Evolutionary conservation across 2,888 invertebrate genomes (phyloP).

Genomic region (Caenorhabditis doughertyi): DNA sequence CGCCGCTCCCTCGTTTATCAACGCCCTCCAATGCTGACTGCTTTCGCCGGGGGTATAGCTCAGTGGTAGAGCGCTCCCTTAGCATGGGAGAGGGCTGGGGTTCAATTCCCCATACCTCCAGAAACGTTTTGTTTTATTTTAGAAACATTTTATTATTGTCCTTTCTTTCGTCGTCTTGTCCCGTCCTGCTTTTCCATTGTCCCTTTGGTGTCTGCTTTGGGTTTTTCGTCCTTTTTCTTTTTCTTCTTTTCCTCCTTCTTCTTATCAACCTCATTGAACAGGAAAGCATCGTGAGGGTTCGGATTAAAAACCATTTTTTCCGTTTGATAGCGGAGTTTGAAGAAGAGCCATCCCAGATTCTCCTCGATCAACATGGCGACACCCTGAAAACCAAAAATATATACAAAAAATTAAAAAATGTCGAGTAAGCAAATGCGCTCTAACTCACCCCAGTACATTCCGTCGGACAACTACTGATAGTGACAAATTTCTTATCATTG

Average conservation of each 20-base stretch:
- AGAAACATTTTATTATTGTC: no score
- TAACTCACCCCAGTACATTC: constrained; percentile 5
- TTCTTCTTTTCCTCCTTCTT: neutral
- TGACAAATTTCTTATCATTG: constrained; percentile 18
- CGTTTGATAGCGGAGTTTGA: constrained; percentile 23
- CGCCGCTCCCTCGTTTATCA: no score
- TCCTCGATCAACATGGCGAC: constrained; percentile 30
- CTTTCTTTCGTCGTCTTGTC: no score
- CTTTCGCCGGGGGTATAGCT: constrained; percentile 72
- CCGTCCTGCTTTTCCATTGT: no score
- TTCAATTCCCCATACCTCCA: constrained; percentile 75
- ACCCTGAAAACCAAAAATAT: constrained; percentile 1
- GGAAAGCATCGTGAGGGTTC: neutral
- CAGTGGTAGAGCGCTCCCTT: constrained; percentile 79
- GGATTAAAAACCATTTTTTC: neutral
- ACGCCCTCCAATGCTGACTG: no score
- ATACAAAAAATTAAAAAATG: neutral
- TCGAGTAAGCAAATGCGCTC: no score
- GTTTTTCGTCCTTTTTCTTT: neutral
- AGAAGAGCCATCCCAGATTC: constrained; percentile 16
- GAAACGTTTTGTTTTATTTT: no score
- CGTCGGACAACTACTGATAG: constrained; percentile 34
- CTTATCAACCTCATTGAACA: neutral
- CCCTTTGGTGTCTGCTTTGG: no score
- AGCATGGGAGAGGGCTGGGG: constrained; percentile 77